Base-by-base conservation (phyloP, 2,113 vertebrate species). In the Passer domesticus region DNA sequence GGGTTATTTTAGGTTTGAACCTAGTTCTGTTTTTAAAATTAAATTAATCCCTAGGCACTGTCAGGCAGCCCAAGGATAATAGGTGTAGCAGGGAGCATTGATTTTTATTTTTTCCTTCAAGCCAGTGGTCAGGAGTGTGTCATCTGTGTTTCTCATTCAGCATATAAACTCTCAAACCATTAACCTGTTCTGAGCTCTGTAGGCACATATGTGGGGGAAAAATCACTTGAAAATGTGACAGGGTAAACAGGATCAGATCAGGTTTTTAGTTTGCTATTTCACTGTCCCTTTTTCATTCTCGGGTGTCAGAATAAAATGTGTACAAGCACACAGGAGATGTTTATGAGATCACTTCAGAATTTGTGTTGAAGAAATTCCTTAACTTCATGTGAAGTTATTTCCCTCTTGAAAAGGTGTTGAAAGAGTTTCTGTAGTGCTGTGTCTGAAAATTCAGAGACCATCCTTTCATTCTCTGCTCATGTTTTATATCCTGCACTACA, bases 1-100 rank as follows among this genome's bases (percentile, higher is more conserved):
- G 41, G 67, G 41, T 92, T 92, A 67, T 74, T 95, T 96, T 46
- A 83, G 49, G 47, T 78, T 90, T 78, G 72, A 96, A 90, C 89
- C 43, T 81, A 47, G 20, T 66, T 87, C 80, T 90, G 46, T 24
- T 92, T 79, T 70, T 74, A n/a, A 89, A 81, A 83, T 69, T 66
- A 94, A 94, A 93, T 94, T 92, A 84, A 87, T 85, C 76, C 80
- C 76, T 67, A 67, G 56, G 35, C 73, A 44, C 41, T 56, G 43
- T 83, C 53, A 77, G 46, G 58, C 33, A 63, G 68, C 37, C 82
- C 46, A 69, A 43, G 82, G 85, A 87, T 92, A 88, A 85, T n/a
- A 69, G 59, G 33, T 6, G 0, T 73, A 64, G 73, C 52, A 56
- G 47, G 72, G 50, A 90, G 72, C 46, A 56, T 37, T 58, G 86